Evolutionary conservation across 2,888 invertebrate genomes (phyloP).

Genomic region (Pyrrhosoma nymphula): DNA sequence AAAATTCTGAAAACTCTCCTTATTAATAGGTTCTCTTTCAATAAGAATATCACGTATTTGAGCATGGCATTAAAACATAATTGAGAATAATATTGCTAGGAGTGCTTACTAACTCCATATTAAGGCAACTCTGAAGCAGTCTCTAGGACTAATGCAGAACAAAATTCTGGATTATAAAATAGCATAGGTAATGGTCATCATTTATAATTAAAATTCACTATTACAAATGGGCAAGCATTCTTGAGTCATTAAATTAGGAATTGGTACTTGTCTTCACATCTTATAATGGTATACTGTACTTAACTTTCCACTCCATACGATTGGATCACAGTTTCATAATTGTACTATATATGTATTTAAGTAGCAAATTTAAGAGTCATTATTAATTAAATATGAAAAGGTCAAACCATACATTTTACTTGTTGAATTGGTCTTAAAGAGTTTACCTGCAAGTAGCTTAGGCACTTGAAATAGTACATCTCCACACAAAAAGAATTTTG

Average conservation of each 20-base stretch:
- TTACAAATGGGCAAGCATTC: conserved; percentile 42
- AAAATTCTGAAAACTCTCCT: conserved; percentile 37
- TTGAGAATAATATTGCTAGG: conserved; percentile 50
- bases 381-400: background rate
- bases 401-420: conserved; percentile 1
- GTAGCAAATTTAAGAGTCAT: conserved; percentile 35
- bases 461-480: conserved; percentile 50
- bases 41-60: conserved; percentile 53
- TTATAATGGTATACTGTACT: conserved; percentile 53
- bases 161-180: conserved; percentile 38
- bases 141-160: conserved; percentile 50
- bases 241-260: conserved; percentile 54
- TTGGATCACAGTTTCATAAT: conserved; percentile 62
- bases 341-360: conserved; percentile 61
- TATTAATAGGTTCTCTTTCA: background rate
- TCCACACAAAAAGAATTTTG: background rate
- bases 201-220: conserved; percentile 18
- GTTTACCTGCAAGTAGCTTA: conserved; percentile 58
- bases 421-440: conserved; percentile 34
- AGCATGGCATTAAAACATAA: conserved; percentile 60
- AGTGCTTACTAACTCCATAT: conserved; percentile 49
- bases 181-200: conserved; percentile 49
- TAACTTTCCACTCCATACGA: conserved; percentile 54
- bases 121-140: conserved; percentile 62
- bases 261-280: conserved; percentile 50